Percentiles rank a stretch among this genome's conserved stretches.
Evolutionary conservation across 2,797 vertebrate genomes (phyloP).

Genomic region (Gambelia wislizenii): DNA sequence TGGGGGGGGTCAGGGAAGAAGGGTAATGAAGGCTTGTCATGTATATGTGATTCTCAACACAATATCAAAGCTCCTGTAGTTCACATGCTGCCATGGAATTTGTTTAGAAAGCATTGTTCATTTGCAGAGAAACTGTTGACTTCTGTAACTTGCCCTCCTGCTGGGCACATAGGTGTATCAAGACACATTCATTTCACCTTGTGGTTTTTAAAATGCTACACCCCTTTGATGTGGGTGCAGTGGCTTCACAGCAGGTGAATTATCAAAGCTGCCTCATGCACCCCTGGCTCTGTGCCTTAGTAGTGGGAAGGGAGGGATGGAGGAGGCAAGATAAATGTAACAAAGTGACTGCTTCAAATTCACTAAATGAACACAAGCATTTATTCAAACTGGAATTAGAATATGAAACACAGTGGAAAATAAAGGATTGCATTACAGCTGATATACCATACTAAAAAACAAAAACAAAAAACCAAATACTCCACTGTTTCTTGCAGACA

Average conservation of each 20-base stretch:
- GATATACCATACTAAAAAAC: too few relatives aligned
- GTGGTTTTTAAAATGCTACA: not conserved
- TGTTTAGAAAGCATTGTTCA: slow-evolving; percentile 38
- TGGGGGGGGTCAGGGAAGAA: not conserved
- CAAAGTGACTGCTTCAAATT: slow-evolving; percentile 17
- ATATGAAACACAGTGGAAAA: not conserved
- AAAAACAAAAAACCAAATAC: not conserved
- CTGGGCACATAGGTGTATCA: slow-evolving; percentile 36
- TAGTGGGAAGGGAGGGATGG: not conserved
- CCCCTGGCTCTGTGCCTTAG: not conserved
- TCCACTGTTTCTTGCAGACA: not conserved
- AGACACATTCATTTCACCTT: slow-evolving; percentile 29
- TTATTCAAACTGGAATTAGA: not conserved
- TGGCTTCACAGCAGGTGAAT: not conserved
- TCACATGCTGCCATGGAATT: slow-evolving; percentile 39
- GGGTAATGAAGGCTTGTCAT: not conserved
- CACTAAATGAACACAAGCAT: not conserved
- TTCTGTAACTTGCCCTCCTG: slow-evolving; percentile 38
- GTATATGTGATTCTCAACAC: not conserved
- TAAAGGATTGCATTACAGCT: not conserved
- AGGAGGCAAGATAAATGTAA: not conserved
- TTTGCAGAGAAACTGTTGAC: slow-evolving; percentile 41
- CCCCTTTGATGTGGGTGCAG: not conserved
- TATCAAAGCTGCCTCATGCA: not conserved
- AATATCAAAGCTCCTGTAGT: not conserved